phyloP scores from a whole-genome alignment of 2,113 vertebrate genomes.

The Plecturocebus donacophilus region DNA sequence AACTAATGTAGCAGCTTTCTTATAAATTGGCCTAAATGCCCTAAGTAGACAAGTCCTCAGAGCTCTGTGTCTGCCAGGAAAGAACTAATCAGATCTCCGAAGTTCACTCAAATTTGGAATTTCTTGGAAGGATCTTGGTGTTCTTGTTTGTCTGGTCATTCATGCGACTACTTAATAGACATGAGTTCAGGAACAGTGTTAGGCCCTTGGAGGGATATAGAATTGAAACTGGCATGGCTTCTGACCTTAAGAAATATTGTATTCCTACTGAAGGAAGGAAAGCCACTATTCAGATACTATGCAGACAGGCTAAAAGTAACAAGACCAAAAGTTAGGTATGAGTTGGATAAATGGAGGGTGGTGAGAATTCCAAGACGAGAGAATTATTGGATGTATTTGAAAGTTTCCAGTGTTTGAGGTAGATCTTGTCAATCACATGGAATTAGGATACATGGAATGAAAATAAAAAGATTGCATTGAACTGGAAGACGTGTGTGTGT shows the following conservation, averaged over 20 bases:
- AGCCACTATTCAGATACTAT: accelerated
- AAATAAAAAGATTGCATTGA: accelerated
- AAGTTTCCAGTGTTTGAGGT: not conserved
- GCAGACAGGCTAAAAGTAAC: not conserved
- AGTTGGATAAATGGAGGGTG: not conserved
- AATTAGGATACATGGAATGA: not conserved
- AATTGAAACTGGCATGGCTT: not conserved
- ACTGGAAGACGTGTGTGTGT: not conserved
- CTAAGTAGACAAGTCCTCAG: not conserved
- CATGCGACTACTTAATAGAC: not conserved
- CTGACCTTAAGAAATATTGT: not conserved
- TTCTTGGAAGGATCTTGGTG: not conserved
- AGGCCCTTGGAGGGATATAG: not conserved
- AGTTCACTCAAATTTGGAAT: not conserved
- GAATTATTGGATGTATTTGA: not conserved
- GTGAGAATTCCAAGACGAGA: not conserved
- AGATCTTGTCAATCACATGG: not conserved
- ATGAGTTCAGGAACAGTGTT: not conserved
- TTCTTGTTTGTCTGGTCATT: not conserved
- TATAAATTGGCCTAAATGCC: not conserved
- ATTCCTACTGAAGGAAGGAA: not conserved
- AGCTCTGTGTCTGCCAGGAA: not conserved
- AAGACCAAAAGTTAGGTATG: too few species aligned
- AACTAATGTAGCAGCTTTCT: not conserved
- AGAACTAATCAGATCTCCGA: not conserved